These are phyloP conservation scores for Pongo pygmaeus DNA, from an alignment of 2,113 vertebrate genomes.

Conservation along the genomic window DNA sequence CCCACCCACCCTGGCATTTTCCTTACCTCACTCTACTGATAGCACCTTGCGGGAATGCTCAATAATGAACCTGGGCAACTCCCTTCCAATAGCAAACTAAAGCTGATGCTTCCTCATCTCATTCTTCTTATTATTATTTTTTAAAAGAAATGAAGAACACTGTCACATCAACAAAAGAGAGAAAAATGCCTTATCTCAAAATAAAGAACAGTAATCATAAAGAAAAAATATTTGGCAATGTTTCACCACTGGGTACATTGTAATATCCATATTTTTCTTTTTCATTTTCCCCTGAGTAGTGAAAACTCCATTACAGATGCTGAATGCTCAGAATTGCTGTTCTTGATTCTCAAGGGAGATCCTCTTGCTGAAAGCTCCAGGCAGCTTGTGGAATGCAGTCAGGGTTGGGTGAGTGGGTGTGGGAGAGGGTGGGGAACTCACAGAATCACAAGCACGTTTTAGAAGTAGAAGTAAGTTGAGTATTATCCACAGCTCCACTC, in stretches of 20 bases:
- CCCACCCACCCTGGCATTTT: too few relatives aligned
- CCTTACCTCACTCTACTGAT: background rate
- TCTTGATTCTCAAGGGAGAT: background rate
- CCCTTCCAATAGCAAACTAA: background rate
- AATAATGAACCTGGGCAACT: background rate
- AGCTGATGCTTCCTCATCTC: background rate
- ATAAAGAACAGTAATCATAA: background rate
- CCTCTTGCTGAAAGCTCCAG: background rate
- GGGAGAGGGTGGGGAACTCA: background rate
- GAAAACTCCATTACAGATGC: background rate
- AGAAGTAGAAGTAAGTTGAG: background rate
- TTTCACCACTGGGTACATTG: background rate
- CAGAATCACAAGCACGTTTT: background rate
- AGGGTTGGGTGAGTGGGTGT: background rate
- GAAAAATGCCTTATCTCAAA: background rate
- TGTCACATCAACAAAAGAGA: background rate
- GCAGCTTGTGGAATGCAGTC: fast-evolving
- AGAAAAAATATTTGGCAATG: background rate
- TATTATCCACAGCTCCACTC: background rate
- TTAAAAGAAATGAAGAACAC: background rate
- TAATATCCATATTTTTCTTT: background rate
- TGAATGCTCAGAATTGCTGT: background rate
- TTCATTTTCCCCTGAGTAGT: background rate
- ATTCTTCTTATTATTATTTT: background rate
- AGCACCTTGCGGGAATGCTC: background rate